Evolutionary conservation across 2,888 invertebrate species (phyloP).

Genomic region (Hydrotaea cyrtoneurina): DNA sequence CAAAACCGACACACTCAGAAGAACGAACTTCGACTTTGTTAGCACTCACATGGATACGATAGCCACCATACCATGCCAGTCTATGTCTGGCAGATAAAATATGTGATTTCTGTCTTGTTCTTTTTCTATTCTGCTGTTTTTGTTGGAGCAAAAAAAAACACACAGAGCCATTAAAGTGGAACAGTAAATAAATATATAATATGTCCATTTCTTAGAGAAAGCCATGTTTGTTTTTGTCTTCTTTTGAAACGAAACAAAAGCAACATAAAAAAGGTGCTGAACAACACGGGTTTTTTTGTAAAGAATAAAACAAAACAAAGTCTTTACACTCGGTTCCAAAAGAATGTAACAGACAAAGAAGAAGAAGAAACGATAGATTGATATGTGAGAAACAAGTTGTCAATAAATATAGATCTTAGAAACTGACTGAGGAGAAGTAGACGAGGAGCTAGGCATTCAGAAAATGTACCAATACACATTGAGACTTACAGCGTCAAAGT

Average conservation of each 20-base stretch:
- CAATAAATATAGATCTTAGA: no score
- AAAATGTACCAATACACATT: no score
- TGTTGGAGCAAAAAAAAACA: not conserved
- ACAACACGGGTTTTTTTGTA: not conserved
- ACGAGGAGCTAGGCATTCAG: no score
- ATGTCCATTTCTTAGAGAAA: conserved; percentile 15
- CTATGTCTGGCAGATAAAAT: no score
- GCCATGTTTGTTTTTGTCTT: not conserved
- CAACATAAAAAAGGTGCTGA: not conserved
- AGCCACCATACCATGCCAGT: not conserved
- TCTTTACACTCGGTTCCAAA: not conserved
- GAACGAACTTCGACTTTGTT: not conserved
- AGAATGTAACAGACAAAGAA: not conserved
- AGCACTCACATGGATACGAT: not conserved
- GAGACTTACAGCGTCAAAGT: no score
- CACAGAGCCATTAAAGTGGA: not conserved
- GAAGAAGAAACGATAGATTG: no score
- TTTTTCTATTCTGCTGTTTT: not conserved
- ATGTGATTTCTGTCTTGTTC: not conserved
- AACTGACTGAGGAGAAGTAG: no score
- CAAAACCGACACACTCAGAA: not conserved
- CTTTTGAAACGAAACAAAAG: not conserved
- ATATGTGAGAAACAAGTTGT: no score
- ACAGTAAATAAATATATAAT: not conserved
- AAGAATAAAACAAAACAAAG: not conserved